These are phyloP conservation scores for Arrhopalites spinosus DNA, from an alignment of 2,888 invertebrate genomes.

Conservation along the genomic window DNA sequence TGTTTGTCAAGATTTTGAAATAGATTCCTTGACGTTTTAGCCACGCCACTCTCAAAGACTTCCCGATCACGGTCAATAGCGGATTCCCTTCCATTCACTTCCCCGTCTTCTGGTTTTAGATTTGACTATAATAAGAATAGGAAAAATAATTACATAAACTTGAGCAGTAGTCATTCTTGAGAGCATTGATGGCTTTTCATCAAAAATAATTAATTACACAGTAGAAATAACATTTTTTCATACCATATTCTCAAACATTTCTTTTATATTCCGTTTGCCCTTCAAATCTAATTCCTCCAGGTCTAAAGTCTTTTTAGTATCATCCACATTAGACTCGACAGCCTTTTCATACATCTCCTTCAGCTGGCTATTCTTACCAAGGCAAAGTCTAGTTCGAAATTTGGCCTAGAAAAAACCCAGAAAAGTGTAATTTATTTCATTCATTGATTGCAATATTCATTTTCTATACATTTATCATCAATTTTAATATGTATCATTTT, in stretches of 20 bases:
- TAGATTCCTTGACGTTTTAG: slow-evolving; percentile 43
- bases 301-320: slow-evolving; percentile 44
- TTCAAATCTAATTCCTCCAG: slow-evolving; percentile 41
- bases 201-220: too few species aligned
- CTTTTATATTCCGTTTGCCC: slow-evolving; percentile 63
- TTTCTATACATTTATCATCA: too few species aligned
- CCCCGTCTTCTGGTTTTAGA: slow-evolving; percentile 66
- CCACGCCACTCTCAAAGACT: slow-evolving; percentile 77
- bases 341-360: slow-evolving; percentile 92
- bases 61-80: slow-evolving; percentile 61
- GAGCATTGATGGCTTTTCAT: too few species aligned
- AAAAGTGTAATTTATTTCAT: too few species aligned
- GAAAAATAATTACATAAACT: too few species aligned
- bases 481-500: background rate
- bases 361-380: slow-evolving; percentile 88
- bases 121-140: too few species aligned
- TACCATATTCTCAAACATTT: slow-evolving; percentile 82
- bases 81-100: slow-evolving; percentile 54
- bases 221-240: too few species aligned
- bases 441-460: too few species aligned
- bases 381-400: slow-evolving; percentile 72
- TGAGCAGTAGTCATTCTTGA: too few species aligned
- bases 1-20: slow-evolving; percentile 50
- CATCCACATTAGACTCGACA: slow-evolving; percentile 61
- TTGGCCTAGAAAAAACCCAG: slow-evolving; percentile 63